Percentiles rank a stretch among this genome's conserved stretches.
Conservation (phyloP, 2,888 invertebrate genomes). For the Pterostichus niger region DNA sequence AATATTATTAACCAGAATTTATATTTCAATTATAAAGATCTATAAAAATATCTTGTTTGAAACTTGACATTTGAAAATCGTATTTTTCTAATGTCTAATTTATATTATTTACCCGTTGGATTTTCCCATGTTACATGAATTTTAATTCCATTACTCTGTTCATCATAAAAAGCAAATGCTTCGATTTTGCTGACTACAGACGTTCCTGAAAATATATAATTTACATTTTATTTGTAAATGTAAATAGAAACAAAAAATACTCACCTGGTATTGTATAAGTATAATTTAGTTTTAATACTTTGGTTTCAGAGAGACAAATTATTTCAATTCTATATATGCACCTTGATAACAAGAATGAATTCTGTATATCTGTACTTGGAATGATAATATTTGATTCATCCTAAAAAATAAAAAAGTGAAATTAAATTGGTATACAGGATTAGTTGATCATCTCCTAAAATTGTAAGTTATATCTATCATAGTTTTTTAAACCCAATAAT, state of each 20-base stretch:
- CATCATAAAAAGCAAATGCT: background rate
- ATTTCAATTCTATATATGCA: background rate
- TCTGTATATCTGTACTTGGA: background rate
- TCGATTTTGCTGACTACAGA: background rate
- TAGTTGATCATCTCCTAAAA: no score
- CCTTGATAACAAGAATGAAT: background rate
- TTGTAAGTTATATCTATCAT: no score
- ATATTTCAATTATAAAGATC: no score
- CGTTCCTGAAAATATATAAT: background rate
- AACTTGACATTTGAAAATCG: no score
- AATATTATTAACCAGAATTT: no score
- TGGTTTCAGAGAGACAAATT: background rate
- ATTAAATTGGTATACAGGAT: no score
- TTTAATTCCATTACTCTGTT: background rate
- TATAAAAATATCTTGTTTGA: no score
- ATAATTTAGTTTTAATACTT: background rate
- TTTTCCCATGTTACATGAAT: background rate
- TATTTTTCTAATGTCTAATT: no score
- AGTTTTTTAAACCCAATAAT: no score
- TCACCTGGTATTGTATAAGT: background rate
- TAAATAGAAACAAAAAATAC: background rate
- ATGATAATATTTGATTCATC: background rate
- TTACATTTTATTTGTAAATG: background rate
- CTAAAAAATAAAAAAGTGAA: background rate
- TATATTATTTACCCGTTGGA: background rate